Conservation (phyloP, 2,113 vertebrate genomes). For the Regulus satrapa region DNA sequence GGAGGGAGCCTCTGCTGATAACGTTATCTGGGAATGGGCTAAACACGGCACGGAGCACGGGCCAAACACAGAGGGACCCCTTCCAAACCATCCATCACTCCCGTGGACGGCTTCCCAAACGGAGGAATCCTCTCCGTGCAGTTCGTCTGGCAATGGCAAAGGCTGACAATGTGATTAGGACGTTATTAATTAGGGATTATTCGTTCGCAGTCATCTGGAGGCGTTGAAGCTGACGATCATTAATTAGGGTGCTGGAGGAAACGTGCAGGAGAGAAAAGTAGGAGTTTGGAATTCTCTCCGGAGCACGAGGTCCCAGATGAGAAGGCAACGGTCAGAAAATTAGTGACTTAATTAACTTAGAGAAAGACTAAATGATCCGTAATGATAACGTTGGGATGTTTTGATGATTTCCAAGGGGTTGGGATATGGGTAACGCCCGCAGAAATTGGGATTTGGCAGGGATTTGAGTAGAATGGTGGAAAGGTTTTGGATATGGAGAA, state of each 20-base stretch:
- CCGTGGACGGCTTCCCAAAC: not conserved
- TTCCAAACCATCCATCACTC: not conserved
- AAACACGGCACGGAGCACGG: not conserved
- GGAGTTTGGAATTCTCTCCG: not conserved
- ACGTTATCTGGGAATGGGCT: not conserved
- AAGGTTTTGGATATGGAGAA: not conserved
- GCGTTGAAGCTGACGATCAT: not conserved
- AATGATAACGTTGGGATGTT: not conserved
- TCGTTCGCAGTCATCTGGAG: not conserved
- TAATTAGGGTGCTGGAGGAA: constrained; percentile 34
- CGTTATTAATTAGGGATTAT: not conserved
- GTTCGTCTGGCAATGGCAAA: not conserved
- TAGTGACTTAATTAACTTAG: not conserved
- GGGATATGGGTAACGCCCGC: not conserved
- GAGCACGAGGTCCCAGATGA: not conserved
- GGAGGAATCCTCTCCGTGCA: not conserved
- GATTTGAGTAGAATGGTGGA: not conserved
- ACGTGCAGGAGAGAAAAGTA: not conserved
- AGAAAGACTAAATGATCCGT: not conserved
- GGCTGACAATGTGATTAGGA: not conserved
- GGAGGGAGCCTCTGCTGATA: not conserved
- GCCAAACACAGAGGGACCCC: not conserved
- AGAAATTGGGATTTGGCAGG: not conserved
- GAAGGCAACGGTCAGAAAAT: not conserved
- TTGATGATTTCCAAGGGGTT: not conserved